Evolutionary conservation across 2,888 invertebrate genomes (phyloP).

Genomic region (Pyrocoelia pectoralis): DNA sequence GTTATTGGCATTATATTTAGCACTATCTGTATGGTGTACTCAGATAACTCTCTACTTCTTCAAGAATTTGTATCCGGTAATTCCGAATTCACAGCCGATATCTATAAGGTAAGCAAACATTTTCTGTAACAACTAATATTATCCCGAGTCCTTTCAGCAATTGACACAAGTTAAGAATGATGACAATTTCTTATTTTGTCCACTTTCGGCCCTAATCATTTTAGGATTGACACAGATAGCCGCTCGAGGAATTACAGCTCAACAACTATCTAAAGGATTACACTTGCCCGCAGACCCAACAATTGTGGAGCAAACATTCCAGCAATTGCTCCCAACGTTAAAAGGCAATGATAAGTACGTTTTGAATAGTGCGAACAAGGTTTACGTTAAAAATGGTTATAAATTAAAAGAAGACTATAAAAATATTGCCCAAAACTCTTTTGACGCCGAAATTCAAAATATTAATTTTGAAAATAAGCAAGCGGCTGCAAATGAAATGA

Average conservation of each 20-base stretch:
- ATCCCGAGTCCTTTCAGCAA: not conserved
- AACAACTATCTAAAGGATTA: conserved; percentile 41
- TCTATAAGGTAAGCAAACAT: not conserved
- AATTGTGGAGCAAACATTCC: conserved; percentile 30
- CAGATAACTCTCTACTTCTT: not conserved
- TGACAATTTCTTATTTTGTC: conserved; percentile 50
- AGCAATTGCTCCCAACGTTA: conserved; percentile 37
- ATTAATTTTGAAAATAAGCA: conserved; percentile 43
- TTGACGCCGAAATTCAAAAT: conserved; percentile 67
- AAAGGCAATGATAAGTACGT: conserved; percentile 37
- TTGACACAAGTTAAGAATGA: not conserved
- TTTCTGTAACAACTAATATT: not conserved
- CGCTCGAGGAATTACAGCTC: conserved; percentile 48
- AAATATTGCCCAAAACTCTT: conserved; percentile 66
- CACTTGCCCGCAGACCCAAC: conserved; percentile 14
- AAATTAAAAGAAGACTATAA: conserved; percentile 63
- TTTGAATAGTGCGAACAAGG: conserved; percentile 47
- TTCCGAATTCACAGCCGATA: not conserved
- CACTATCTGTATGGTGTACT: not conserved
- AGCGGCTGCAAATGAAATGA: conserved; percentile 47
- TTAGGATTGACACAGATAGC: conserved; percentile 50
- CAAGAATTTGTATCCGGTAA: not conserved
- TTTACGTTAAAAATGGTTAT: too few relatives aligned
- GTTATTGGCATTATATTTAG: too few relatives aligned
- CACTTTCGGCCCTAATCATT: conserved; percentile 51